phyloP scores from a whole-genome alignment of 92 coral and sea anemone genomes.

The Epizoanthus scotinus region DNA sequence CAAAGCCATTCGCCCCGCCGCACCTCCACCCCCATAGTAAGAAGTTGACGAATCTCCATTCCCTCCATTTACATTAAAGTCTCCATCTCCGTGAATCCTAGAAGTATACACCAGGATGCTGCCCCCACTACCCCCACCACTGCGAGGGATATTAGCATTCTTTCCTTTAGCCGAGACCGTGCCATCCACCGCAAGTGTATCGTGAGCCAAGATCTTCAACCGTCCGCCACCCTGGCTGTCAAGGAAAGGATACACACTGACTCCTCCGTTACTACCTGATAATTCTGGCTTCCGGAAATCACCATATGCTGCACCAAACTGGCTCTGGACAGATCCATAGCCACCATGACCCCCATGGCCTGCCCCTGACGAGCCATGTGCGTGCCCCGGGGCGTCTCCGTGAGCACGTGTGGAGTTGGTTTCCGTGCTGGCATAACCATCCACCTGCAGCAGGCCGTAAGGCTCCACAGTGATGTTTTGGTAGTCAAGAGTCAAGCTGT shows the following conservation, averaged over 20 bases:
- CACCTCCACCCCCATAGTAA: slow-evolving; percentile 66
- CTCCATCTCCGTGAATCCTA: slow-evolving; percentile 64
- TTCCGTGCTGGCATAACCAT: slow-evolving; percentile 41
- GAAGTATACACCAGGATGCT: slow-evolving; percentile 56
- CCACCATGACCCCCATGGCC: slow-evolving; percentile 81
- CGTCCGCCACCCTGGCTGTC: slow-evolving; percentile 68
- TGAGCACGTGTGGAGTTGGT: slow-evolving; percentile 36
- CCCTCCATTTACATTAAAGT: slow-evolving; percentile 60
- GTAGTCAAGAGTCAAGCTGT: slow-evolving; percentile 53
- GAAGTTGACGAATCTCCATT: slow-evolving; percentile 44
- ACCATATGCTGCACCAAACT: slow-evolving; percentile 63
- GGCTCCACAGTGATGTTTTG: slow-evolving; percentile 68
- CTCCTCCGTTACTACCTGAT: slow-evolving; percentile 64
- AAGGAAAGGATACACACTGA: slow-evolving; percentile 55
- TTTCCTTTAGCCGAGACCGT: slow-evolving; percentile 57
- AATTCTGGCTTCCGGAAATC: slow-evolving; percentile 47
- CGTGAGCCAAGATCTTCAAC: slow-evolving; percentile 63
- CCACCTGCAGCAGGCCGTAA: slow-evolving; percentile 43
- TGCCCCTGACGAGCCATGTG: slow-evolving; percentile 63
- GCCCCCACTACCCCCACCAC: slow-evolving; percentile 77
- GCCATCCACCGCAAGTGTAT: slow-evolving; percentile 61
- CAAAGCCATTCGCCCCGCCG: slow-evolving; percentile 66
- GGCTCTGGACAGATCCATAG: slow-evolving; percentile 45
- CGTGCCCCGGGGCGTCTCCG: slow-evolving; percentile 51
- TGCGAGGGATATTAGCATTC: slow-evolving; percentile 45